Evolutionary conservation across 1,140 invertebrate species (phyloP).

Genomic region (Augochlora pura): DNA sequence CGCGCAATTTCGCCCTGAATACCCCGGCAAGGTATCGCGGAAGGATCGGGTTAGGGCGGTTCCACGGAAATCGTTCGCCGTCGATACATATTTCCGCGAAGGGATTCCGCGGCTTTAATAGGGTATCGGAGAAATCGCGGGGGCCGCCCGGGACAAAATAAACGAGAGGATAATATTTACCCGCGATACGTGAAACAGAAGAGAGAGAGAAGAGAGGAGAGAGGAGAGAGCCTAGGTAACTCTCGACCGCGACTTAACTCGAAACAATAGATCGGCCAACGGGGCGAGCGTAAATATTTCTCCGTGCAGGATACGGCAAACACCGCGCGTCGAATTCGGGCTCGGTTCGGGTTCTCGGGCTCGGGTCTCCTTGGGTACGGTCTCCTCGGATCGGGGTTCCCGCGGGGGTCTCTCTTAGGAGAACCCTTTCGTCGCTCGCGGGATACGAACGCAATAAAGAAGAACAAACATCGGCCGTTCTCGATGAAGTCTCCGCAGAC

Average conservation of each 20-base stretch:
- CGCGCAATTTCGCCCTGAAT: not conserved
- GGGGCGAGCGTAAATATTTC: conserved; percentile 29
- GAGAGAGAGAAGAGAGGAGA: no score
- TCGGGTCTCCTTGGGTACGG: no score
- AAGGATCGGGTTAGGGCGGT: not conserved
- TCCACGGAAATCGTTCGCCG: not conserved
- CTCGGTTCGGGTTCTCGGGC: no score
- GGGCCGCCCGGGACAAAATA: not conserved
- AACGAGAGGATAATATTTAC: conserved; percentile 41
- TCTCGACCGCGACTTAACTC: conserved; percentile 32
- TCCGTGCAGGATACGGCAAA: conserved; percentile 16
- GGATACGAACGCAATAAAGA: not conserved
- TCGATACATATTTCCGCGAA: conserved; percentile 8
- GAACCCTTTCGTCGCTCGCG: not conserved
- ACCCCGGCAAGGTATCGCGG: not conserved
- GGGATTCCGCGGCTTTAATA: conserved; percentile 16
- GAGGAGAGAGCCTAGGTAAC: not conserved
- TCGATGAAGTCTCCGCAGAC: not conserved
- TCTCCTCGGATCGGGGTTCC: no score
- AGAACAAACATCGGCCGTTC: conserved; percentile 3
- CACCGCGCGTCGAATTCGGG: not conserved
- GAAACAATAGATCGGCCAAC: conserved; percentile 13
- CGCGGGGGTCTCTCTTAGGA: not conserved
- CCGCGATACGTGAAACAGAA: not conserved
- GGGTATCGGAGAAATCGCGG: not conserved